Evolutionary conservation across 2,797 vertebrate species (phyloP), one percentile per base, ranked within the genome.

Genomic region (Synanceia verrucosa): DNA sequence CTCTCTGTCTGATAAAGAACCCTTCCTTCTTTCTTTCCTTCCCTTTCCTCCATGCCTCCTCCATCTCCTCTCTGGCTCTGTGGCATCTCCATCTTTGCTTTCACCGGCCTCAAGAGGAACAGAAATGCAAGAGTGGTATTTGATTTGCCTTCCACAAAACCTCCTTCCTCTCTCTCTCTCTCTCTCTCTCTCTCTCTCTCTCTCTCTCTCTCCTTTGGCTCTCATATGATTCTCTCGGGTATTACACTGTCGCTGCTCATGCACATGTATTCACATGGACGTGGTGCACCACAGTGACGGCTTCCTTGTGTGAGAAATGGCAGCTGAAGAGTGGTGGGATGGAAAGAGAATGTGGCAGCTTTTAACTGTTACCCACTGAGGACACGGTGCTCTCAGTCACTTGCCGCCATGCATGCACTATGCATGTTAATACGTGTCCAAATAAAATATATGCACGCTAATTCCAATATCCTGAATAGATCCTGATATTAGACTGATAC

Each of bases 251-350:
- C 34, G 3, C 26, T 14, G 26, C 12, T 23, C 18, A 23, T 62
- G 46, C 21, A 7, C 12, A 52, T 43, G 39, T 59, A 14, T 28
- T 65, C 44, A 66, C 68, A 33, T 58, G 65, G 21, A 29, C 50
- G 39, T 14, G 4, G 43, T 55, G 44, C 61, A 37, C 65, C 62
- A 43, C 1, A 61, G 59, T 59, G 65, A 73, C 67, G 68, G 50
- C 55, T 36, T 59, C 41, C 61, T 62, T 34, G 53, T 74, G 60
- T 62, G 59, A 67, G 50, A 61, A 67, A 75, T 39, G 48, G 65
- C 47, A 69, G 69, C 55, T 51, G 62, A 34, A 70, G 58, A 61
- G 39, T 64, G 58, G 34, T 9, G 65, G n/a, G 50, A 33, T 37
- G 26, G 53, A 58, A 36, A 48, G 36, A 56, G 37, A 41, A 13